Evolutionary conservation across 1,140 invertebrate genomes (phyloP), one percentile per base, ranked within the genome.

Genomic region (Anagrus nilaparvatae): DNA sequence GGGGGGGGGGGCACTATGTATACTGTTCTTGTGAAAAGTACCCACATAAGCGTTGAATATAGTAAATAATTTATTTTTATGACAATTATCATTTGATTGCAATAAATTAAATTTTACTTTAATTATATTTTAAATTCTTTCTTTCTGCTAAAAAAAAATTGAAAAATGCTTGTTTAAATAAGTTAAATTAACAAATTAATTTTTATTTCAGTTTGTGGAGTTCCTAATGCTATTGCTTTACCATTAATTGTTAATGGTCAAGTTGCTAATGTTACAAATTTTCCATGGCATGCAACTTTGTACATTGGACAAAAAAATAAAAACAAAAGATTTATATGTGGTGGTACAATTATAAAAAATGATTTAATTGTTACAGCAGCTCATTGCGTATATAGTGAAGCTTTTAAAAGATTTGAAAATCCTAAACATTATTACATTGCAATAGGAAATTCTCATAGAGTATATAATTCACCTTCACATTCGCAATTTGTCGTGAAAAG

Each of bases 241-340:
- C 55, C 63, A 5, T 38, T 61, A 0, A 53, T 66, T 20, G 48
- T 61, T 4, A 51, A 61, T 25, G 64, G 61, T 21, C 25, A 13
- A 2, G 0, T 0, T 4, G 48, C 63, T 4, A 49, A 53, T 5
- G 45, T 64, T n/a, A 48, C 40, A 1, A 58, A 65, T 18, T 65
- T 69, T 35, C 64, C 64, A 3, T 69, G 65, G 65, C 64, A 68
- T 18, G 64, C 57, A 5, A 60, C 63, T 12, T 29, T 69, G 5
- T 69, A 67, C 14, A 48, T n/a, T 19, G 37, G 14, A 37, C 2
- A 35, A 46, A 2, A n/a, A n/a, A n/a, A 2, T 17, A 47, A 12
- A 65, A 65, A 34, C 20, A 52, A n/a, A n/a, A n/a, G n/a, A 28
- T 66, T 60, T 21, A 53, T 56, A 14, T 69, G 66, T 32, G 64